A percentile compares a stretch with the other conserved stretches of the same genome.
phyloP scores from a whole-genome alignment of 2,888 invertebrate genomes.

The Nephrocerus scutellatus region DNA sequence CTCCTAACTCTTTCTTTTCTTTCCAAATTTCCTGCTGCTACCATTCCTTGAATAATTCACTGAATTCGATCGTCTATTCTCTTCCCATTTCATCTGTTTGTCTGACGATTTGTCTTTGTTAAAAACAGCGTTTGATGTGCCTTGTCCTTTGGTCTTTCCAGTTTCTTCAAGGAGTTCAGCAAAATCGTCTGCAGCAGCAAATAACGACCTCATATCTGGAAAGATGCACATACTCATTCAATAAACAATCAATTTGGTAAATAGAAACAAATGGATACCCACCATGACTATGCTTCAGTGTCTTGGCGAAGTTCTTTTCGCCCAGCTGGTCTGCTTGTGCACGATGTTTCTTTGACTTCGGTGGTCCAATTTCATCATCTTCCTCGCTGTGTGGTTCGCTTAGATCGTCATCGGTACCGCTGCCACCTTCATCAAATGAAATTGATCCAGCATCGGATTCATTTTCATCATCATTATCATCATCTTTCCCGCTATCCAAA shows the following conservation, averaged over 20 bases:
- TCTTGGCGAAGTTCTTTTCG: slow-evolving; percentile 37
- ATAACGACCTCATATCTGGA: slow-evolving; percentile 56
- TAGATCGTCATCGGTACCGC: slow-evolving; percentile 18
- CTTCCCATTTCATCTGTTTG: slow-evolving; percentile 79
- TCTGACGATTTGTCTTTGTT: slow-evolving; percentile 70
- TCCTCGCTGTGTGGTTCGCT: slow-evolving; percentile 18
- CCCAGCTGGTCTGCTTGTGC: slow-evolving; percentile 20
- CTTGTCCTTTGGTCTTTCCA: slow-evolving; percentile 58
- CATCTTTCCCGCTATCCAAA: slow-evolving; percentile 26
- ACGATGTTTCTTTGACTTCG: slow-evolving; percentile 36
- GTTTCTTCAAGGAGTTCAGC: slow-evolving; percentile 80
- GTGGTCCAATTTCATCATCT: slow-evolving; percentile 25
- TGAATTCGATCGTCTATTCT: slow-evolving; percentile 51
- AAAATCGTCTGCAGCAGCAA: slow-evolving; percentile 85
- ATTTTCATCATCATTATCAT: slow-evolving; percentile 21
- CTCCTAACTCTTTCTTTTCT: too few relatives aligned
- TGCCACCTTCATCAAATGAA: slow-evolving; percentile 6
- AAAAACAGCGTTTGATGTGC: slow-evolving; percentile 62
- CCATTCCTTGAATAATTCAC: slow-evolving; percentile 36
- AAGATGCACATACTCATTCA: slow-evolving; percentile 2
- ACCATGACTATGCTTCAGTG: slow-evolving; percentile 42
- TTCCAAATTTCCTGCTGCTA: too few relatives aligned
- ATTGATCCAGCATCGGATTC: neutral
- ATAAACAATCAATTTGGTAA: slow-evolving; percentile 1
- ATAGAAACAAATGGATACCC: slow-evolving; percentile 10